Evolutionary conservation across 2,797 vertebrate species (phyloP).

Genomic region (Leucoraja ocellata): DNA sequence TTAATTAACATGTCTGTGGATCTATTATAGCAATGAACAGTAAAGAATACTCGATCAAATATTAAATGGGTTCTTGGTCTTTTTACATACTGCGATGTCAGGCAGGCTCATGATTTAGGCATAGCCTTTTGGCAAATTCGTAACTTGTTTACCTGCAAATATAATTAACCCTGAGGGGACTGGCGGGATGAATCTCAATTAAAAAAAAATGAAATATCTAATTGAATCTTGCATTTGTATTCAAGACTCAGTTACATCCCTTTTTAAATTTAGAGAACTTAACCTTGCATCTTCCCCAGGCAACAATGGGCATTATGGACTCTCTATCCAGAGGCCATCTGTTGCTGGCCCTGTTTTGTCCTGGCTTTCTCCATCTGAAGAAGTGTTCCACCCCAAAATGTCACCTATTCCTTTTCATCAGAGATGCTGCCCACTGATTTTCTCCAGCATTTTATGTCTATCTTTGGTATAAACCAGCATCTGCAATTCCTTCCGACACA

Average conservation of each 20-base stretch:
- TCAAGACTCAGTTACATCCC: not conserved
- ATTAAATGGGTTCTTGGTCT: not conserved
- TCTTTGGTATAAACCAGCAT: no score
- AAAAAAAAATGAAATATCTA: not conserved
- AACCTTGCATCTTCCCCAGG: not conserved
- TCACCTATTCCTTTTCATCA: no score
- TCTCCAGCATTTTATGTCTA: no score
- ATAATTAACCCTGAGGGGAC: not conserved
- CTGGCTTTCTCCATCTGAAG: no score
- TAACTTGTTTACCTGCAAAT: not conserved
- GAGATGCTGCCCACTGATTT: no score
- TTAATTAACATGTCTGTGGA: not conserved
- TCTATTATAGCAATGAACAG: not conserved
- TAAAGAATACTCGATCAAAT: not conserved
- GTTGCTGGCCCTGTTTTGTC: no score
- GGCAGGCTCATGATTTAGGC: not conserved
- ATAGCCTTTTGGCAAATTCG: not conserved
- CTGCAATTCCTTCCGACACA: no score
- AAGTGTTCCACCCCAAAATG: no score
- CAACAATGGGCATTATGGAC: no score
- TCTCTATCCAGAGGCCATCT: no score
- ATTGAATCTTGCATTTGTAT: not conserved
- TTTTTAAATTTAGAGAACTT: not conserved
- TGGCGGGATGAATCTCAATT: not conserved
- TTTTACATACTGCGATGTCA: not conserved